Conservation (phyloP, 2,888 invertebrate species). For the Noctua janthina region DNA sequence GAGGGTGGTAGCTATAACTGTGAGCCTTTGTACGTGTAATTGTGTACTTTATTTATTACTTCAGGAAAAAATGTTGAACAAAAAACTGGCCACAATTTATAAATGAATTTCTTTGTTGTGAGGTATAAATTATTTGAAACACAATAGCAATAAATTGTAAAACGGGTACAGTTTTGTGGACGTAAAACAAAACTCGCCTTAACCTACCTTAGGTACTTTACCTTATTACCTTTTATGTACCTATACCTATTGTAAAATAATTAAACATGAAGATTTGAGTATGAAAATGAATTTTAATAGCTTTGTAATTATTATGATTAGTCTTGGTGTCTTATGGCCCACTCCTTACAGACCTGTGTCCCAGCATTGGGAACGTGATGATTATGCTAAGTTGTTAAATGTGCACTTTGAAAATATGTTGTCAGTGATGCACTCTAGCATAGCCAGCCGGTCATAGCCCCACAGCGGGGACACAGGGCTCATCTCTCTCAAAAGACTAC, state of each 20-base stretch:
- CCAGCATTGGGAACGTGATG: background rate
- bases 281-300: too few relatives aligned
- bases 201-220: background rate
- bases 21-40: slow-evolving; percentile 9
- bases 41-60: slow-evolving; percentile 13
- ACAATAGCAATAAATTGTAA: background rate
- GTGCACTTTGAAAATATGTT: background rate
- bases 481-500: background rate
- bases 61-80: background rate
- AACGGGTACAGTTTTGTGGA: background rate
- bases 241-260: too few relatives aligned
- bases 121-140: background rate
- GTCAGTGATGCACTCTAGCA: too few relatives aligned
- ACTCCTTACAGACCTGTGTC: background rate
- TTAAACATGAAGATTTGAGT: background rate
- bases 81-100: background rate
- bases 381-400: background rate
- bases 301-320: background rate
- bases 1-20: background rate
- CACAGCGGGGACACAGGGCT: background rate
- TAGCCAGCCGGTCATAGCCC: background rate
- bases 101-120: slow-evolving; percentile 17
- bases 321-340: background rate
- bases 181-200: background rate
- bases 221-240: background rate